Evolutionary conservation across 30 jellyfish, hydroid and myxozoan species (phyloP).

Genomic region (Mastigias papua): DNA sequence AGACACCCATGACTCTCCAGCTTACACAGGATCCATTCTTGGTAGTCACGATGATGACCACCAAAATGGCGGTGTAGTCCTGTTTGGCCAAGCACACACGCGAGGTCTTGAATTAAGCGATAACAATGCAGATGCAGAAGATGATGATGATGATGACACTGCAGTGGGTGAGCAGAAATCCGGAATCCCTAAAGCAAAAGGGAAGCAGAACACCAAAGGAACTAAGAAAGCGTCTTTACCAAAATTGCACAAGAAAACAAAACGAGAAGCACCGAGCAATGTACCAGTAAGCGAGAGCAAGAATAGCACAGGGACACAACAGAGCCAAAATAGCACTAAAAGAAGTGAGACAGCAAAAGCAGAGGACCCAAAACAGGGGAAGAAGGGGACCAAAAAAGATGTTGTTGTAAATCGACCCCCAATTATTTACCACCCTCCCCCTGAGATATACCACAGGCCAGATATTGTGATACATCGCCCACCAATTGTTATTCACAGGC

Average conservation of each 20-base stretch:
- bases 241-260: conserved; percentile 31
- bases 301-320: not conserved
- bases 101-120: conserved; percentile 21
- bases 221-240: conserved; percentile 17
- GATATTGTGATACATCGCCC: conserved; percentile 91
- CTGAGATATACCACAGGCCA: conserved; percentile 97
- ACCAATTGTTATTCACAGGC: conserved; percentile 89
- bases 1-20: conserved; percentile 46
- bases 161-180: conserved; percentile 66
- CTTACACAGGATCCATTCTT: conserved; percentile 6
- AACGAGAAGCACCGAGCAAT: conserved; percentile 65
- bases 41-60: conserved; percentile 56
- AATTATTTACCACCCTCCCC: conserved; percentile 97
- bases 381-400: conserved; percentile 90
- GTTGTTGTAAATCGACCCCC: conserved; percentile 98
- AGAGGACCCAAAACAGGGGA: conserved; percentile 53
- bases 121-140: conserved; percentile 20
- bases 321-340: conserved; percentile 45
- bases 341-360: conserved; percentile 61
- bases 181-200: conserved; percentile 46
- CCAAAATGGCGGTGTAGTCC: conserved; percentile 34
- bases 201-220: conserved; percentile 15
- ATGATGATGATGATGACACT: conserved; percentile 21
- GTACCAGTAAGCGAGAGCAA: not conserved
- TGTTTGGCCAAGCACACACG: conserved; percentile 48